phyloP scores from a whole-genome alignment of 1,140 invertebrate species.

The Drusus annulatus region DNA sequence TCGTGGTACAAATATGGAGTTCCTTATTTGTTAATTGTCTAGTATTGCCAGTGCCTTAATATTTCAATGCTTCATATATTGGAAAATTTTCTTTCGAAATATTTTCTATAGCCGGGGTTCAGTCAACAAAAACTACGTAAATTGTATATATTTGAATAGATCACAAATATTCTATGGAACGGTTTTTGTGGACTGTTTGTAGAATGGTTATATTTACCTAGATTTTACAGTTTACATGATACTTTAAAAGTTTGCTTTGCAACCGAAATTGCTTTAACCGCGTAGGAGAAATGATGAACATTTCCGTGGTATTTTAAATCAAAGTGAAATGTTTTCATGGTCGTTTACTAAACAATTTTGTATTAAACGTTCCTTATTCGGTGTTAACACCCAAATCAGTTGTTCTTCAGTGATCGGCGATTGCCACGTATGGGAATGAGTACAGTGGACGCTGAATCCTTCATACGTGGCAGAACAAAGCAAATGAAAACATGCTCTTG shows the following conservation, averaged over 20 bases:
- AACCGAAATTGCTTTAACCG: no score
- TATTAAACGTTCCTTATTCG: no score
- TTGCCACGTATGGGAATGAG: no score
- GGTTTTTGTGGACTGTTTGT: conserved; percentile 7
- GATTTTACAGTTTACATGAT: not conserved
- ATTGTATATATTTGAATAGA: conserved; percentile 57
- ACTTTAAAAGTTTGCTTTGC: no score
- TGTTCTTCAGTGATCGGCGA: no score
- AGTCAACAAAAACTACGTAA: conserved; percentile 50
- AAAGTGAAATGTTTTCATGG: no score
- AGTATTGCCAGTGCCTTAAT: no score
- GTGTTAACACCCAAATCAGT: no score
- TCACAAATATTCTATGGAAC: conserved; percentile 34
- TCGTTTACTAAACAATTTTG: no score
- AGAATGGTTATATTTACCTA: not conserved
- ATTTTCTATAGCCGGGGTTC: conserved; percentile 17
- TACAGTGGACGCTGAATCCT: no score
- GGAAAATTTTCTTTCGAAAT: not conserved
- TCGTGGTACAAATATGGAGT: not conserved
- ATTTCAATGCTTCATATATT: not conserved
- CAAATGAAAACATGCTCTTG: not conserved
- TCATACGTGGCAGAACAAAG: not conserved
- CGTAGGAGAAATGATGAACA: no score
- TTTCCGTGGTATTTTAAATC: no score
- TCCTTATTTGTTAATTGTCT: not conserved